A percentile compares a stretch with the other conserved stretches of the same genome.
phyloP scores from a whole-genome alignment of 2,888 invertebrate species.

The Phaedon cochleariae region DNA sequence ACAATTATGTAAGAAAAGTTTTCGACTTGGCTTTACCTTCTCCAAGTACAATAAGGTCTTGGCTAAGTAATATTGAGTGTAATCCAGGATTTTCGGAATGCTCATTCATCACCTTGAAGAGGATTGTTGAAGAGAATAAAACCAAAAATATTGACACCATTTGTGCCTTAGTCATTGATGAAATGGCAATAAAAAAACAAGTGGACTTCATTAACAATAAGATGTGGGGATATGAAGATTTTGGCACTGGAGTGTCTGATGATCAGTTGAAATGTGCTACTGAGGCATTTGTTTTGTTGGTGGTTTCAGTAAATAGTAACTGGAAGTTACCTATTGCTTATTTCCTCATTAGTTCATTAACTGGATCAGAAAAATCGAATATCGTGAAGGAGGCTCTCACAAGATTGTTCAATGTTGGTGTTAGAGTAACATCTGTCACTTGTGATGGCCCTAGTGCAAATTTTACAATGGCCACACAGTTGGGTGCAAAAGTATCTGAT shows the following conservation, averaged over 20 bases:
- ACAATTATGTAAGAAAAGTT: constrained; percentile 29
- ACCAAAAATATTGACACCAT: constrained; percentile 13
- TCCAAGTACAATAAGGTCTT: constrained; percentile 36
- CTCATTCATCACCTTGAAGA: constrained; percentile 36
- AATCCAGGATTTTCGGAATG: constrained; percentile 41
- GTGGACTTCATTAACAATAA: constrained; percentile 35
- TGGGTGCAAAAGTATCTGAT: constrained; percentile 19
- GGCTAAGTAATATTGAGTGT: constrained; percentile 37
- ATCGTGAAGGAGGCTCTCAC: constrained; percentile 26
- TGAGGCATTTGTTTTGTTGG: constrained; percentile 36
- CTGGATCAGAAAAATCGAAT: constrained; percentile 20
- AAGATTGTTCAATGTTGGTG: constrained; percentile 24
- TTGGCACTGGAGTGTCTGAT: constrained; percentile 32
- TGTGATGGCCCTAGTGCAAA: constrained; percentile 34
- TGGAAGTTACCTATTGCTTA: constrained; percentile 41
- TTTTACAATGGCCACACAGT: constrained; percentile 28
- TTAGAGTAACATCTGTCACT: constrained; percentile 26
- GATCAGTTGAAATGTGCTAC: constrained; percentile 39
- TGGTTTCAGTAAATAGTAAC: constrained; percentile 24
- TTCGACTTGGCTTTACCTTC: constrained; percentile 35
- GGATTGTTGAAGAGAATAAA: constrained; percentile 13
- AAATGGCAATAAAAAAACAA: constrained; percentile 43
- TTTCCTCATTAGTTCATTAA: constrained; percentile 27
- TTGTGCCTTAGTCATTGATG: constrained; percentile 46
- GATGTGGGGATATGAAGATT: constrained; percentile 36